Evolutionary conservation across 2,113 vertebrate genomes (phyloP), one percentile per base, ranked within the genome.

Genomic region (Antechinus flavipes): DNA sequence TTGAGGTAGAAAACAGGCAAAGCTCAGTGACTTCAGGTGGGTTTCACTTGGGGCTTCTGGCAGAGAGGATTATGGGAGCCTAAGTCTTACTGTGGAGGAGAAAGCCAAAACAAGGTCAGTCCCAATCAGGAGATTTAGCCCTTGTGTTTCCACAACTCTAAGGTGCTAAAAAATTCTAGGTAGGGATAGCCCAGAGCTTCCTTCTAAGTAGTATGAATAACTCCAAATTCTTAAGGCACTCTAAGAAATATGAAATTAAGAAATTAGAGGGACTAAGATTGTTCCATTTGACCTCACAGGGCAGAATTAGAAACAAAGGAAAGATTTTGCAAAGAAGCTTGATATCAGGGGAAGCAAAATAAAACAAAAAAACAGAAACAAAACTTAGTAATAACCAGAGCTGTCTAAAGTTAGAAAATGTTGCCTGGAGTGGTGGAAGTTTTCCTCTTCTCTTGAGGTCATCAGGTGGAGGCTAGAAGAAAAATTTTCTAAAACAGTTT

Each of bases 1-100:
- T 49, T 96, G 8, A 91, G 92, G 96, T 68, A 94, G 95, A 95
- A 96, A 96, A 95, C 8, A 96, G 56, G 95, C 95, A 95, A 94
- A 95, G 93, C 93, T 94, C 94, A 30, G 54, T 93, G 91, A 53
- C 92, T 96, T 55, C 6, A 46, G 96, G 91, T 46, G 68, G 84
- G 93, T 97, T 97, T 97, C 14, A 19, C 53, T 93, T 97, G 97
- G 98, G 93, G 94, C 97, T 98, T 97, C 52, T 10, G 90, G 91
- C 84, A 90, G 94, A 96, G 91, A 52, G 90, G n/a, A 90, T 95
- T 90, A 96, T 53, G 94, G 95, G 96, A 96, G 84, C 61, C 92
- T 90, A 56, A 92, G 19, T 97, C 92, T 94, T 23, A 93, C 90
- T 91, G 96, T 90, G 93, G 68, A 76, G 94, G 91, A 56, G 42